A percentile compares a stretch with the other conserved stretches of the same genome.
Conservation (phyloP, 2,888 invertebrate species). For the Chironomus riparius region DNA sequence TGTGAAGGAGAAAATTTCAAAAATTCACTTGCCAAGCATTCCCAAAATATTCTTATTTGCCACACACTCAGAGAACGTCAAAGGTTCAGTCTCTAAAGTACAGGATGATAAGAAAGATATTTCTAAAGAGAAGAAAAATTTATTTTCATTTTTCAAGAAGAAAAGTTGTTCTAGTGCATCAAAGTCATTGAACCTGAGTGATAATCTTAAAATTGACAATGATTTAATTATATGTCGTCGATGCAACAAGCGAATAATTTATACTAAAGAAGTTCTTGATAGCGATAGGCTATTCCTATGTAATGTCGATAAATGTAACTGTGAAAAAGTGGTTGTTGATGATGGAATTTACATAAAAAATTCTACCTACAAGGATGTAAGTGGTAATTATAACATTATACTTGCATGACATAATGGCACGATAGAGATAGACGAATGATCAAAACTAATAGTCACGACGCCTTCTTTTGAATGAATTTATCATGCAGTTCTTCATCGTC, state of each 20-base stretch:
- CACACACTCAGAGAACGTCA: no score
- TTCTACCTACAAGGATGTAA: slow-evolving; percentile 29
- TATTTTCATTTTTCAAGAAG: neutral
- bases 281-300: slow-evolving; percentile 35
- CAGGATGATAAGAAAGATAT: no score
- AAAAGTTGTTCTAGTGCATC: neutral
- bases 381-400: neutral
- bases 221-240: no score
- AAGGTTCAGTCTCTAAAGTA: no score
- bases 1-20: slow-evolving; percentile 23
- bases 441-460: no score
- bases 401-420: neutral
- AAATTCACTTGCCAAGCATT: slow-evolving; percentile 24
- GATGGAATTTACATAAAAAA: slow-evolving; percentile 30
- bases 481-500: no score
- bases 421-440: neutral
- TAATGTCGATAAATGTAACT: slow-evolving; percentile 9
- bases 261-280: slow-evolving; percentile 30
- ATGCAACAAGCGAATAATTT: slow-evolving; percentile 4
- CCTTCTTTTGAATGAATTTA: no score
- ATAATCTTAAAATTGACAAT: slow-evolving; percentile 5
- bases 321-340: slow-evolving; percentile 30
- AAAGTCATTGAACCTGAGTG: neutral
- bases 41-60: no score
- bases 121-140: neutral